These are phyloP conservation scores for Carpatolechia fugitivella DNA, from an alignment of 2,888 invertebrate species.

Conservation along the genomic window DNA sequence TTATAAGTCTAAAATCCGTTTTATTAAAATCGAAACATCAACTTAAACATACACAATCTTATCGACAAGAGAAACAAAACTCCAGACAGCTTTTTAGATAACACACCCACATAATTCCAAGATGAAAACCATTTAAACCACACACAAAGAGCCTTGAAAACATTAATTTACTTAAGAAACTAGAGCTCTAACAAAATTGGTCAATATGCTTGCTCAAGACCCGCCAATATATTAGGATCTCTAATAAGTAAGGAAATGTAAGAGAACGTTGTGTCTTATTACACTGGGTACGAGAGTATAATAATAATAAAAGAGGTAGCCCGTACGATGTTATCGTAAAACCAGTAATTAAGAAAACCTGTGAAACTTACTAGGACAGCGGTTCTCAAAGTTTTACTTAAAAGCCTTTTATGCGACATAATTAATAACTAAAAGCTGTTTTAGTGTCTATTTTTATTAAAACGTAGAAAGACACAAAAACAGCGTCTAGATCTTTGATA, in stretches of 20 bases:
- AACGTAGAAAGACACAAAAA: too few relatives aligned
- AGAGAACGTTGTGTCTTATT: not conserved
- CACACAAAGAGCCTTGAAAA: not conserved
- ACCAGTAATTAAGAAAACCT: conserved; percentile 9
- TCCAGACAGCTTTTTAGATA: not conserved
- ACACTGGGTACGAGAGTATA: not conserved
- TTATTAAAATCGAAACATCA: too few relatives aligned
- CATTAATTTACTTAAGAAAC: not conserved
- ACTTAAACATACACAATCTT: too few relatives aligned
- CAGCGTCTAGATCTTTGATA: too few relatives aligned
- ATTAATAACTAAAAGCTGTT: too few relatives aligned
- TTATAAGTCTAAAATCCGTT: too few relatives aligned
- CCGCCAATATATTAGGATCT: not conserved
- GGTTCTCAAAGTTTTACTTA: not conserved
- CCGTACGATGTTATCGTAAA: conserved; percentile 1
- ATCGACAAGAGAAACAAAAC: too few relatives aligned
- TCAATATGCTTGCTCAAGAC: not conserved
- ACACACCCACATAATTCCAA: not conserved
- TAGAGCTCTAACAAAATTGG: not conserved
- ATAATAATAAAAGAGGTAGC: conserved; percentile 2
- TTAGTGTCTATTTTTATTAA: too few relatives aligned
- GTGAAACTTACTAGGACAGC: conserved; percentile 10
- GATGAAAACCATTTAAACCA: not conserved
- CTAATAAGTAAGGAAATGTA: not conserved
- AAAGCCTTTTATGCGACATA: too few relatives aligned